Conservation (phyloP, 2,113 vertebrate genomes). For the Erythrocercus mccallii region DNA sequence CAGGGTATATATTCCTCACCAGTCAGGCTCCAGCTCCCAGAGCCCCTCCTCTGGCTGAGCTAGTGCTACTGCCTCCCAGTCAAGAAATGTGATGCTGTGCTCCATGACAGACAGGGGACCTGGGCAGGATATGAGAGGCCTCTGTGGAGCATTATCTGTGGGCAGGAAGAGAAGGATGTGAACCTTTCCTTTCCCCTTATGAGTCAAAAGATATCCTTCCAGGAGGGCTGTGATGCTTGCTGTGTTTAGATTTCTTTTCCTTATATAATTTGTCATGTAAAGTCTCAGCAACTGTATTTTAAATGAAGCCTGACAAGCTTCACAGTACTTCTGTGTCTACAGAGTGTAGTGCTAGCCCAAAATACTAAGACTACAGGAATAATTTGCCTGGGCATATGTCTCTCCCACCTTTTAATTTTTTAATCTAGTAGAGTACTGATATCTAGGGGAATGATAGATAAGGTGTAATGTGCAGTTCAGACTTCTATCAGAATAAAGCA, state of each 20-base stretch:
- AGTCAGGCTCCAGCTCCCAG: not conserved
- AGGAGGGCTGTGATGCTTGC: not conserved
- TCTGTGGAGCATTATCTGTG: not conserved
- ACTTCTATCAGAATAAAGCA: not conserved
- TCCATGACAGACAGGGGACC: not conserved
- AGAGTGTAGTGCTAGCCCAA: not conserved
- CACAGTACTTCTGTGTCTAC: not conserved
- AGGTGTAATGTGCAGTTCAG: not conserved
- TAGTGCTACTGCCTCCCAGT: not conserved
- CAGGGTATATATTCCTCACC: rapidly evolving
- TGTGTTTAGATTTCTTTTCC: not conserved
- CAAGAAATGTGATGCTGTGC: not conserved
- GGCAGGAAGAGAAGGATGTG: not conserved
- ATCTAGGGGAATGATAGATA: not conserved
- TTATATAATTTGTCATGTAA: not conserved
- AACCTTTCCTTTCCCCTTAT: slow-evolving; percentile 33
- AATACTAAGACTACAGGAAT: not conserved
- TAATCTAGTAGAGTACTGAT: not conserved
- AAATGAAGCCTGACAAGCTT: not conserved
- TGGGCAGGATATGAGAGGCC: not conserved
- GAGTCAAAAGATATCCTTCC: not conserved
- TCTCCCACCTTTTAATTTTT: not conserved
- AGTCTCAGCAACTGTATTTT: not conserved
- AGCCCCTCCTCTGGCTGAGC: not conserved
- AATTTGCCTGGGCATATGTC: not conserved